Evolutionary conservation across 1,140 invertebrate species (phyloP).

Genomic region (Latrodectus geometricus): DNA sequence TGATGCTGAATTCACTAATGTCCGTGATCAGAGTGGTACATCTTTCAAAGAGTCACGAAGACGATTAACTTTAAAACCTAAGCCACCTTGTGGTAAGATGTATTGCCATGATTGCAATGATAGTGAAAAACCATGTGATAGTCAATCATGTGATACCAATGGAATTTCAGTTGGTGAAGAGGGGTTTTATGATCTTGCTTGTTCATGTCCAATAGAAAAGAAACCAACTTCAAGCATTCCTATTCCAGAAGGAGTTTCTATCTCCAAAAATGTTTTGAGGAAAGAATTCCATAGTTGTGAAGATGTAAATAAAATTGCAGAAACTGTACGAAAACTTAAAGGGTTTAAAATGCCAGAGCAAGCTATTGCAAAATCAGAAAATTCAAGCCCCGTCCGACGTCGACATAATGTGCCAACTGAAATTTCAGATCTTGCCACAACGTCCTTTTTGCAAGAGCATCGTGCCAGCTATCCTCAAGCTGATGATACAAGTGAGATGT

Average conservation of each 20-base stretch:
- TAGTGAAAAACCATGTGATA: conserved; percentile 47
- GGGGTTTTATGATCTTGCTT: conserved; percentile 48
- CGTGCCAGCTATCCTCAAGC: conserved; percentile 58
- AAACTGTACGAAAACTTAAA: neutral
- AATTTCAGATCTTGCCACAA: conserved; percentile 10
- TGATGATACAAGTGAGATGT: conserved; percentile 39
- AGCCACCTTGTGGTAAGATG: conserved; percentile 56
- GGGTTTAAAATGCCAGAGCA: conserved; percentile 12
- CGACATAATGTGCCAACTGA: conserved; percentile 58
- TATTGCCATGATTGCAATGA: conserved; percentile 57
- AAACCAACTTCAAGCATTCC: conserved; percentile 5
- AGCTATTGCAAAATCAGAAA: conserved; percentile 40
- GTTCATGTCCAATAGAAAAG: conserved; percentile 37
- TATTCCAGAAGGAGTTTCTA: neutral
- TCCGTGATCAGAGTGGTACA: conserved; percentile 41
- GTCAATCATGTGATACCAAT: conserved; percentile 30
- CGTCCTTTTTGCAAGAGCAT: conserved; percentile 56
- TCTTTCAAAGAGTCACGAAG: conserved; percentile 47
- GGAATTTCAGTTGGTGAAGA: conserved; percentile 49
- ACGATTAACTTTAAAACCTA: conserved; percentile 51
- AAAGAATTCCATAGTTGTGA: conserved; percentile 58
- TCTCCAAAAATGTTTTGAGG: conserved; percentile 11
- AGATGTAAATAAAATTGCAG: conserved; percentile 51
- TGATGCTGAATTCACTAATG: conserved; percentile 53
- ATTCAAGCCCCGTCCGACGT: conserved; percentile 54